Conservation (phyloP, 2,797 vertebrate genomes). For the Synaphobranchus kaupii region DNA sequence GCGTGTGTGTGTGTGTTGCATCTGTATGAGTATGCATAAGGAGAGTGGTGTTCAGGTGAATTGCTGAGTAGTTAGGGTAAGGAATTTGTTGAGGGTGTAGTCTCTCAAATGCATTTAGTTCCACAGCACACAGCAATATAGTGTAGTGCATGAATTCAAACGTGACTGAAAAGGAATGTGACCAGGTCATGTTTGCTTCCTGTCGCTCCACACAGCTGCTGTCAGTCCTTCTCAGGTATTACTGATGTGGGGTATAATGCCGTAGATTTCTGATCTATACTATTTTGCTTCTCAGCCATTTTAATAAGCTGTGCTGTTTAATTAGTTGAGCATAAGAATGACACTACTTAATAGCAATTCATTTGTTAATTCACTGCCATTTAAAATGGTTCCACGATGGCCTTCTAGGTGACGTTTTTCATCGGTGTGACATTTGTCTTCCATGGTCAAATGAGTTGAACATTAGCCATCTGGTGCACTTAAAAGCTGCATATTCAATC, state of each 20-base stretch:
- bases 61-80: too few relatives aligned
- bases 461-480: slow-evolving; percentile 24
- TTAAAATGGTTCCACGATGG: slow-evolving; percentile 6
- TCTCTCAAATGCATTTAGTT: neutral
- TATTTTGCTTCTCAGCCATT: neutral
- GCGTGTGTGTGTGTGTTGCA: neutral
- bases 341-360: neutral
- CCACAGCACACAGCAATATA: neutral
- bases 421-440: neutral
- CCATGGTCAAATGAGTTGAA: slow-evolving; percentile 1
- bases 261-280: neutral
- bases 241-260: neutral
- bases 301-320: neutral
- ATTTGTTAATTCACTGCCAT: neutral
- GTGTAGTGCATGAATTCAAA: neutral
- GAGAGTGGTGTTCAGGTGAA: neutral
- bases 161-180: neutral
- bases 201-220: neutral
- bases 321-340: neutral
- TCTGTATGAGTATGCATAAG: neutral
- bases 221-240: neutral
- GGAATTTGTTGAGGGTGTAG: neutral
- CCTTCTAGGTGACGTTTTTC: neutral
- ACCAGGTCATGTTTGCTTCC: neutral
- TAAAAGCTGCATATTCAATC: slow-evolving; percentile 19